Base-by-base conservation (phyloP, 2,113 vertebrate genomes). In the Aythya baeri region DNA sequence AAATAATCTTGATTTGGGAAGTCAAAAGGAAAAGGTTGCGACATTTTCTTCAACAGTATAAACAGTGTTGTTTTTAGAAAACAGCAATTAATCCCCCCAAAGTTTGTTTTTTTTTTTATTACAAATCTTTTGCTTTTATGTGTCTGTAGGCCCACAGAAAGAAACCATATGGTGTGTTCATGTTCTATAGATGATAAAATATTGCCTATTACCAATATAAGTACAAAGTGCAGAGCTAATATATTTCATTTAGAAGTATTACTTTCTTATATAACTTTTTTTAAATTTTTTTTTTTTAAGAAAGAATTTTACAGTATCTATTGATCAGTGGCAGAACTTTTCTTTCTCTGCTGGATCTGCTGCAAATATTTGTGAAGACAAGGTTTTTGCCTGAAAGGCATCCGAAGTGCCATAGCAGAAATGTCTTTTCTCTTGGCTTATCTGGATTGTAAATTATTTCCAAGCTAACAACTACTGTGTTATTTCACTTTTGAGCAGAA, bases 21-120 rank as follows among this genome's bases (percentile, higher is more conserved):
- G 92, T 86, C 88, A 96, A 94, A 96, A 96, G 79, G 57, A 97
- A 96, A 96, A 95, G 92, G 85, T 94, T 93, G 44, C 81, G 93
- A 95, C 94, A 96, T 94, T 94, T 96, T 94, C 86, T 90, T 29
- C 65, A 88, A 83, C 72, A 90, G 49, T 78, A 57, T 94, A 95
- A 93, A 96, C 83, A 93, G 22, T 72, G 74, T 76, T 81, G 65
- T 65, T 86, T 86, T 90, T 90, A 94, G 86, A 72, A 94, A 92
- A 94, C 41, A 92, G 54, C 12, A 2, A 91, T 89, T 87, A 89
- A 66, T 34, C 76, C 75, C 49, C 13, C 20, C 66, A 36, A 91
- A 96, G 32, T 91, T 72, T 52, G 7, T 44, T 46, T 50, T 61
- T 44, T 50, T 61, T 82, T 73, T 13, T 21, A 49, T 22, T 49